A percentile compares a stretch with the other conserved stretches of the same genome.
Conservation (phyloP, 2,113 vertebrate genomes). For the Chaetodon auriga region DNA sequence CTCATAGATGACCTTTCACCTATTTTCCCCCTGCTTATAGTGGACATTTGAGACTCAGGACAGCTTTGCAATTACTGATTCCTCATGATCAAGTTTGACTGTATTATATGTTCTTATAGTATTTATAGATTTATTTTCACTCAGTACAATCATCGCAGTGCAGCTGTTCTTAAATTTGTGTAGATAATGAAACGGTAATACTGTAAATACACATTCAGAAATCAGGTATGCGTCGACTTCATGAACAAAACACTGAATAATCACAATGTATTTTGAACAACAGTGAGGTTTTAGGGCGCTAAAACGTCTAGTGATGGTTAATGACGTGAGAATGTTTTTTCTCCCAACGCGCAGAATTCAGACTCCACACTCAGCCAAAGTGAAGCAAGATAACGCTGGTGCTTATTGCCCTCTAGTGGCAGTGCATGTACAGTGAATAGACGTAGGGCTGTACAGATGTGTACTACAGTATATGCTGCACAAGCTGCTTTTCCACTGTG, state of each 20-base stretch:
- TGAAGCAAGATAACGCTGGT: neutral
- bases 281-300: neutral
- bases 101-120: constrained; percentile 2
- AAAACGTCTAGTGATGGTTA: neutral
- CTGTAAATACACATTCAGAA: neutral
- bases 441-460: constrained; percentile 1
- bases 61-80: neutral
- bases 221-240: neutral
- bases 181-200: neutral
- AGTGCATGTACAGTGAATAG: neutral
- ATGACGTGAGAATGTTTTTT: neutral
- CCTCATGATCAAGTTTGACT: constrained; percentile 15
- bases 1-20: neutral
- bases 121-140: constrained; percentile 16
- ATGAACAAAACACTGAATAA: neutral
- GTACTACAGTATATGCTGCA: too few relatives aligned
- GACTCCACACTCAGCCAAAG: too few relatives aligned
- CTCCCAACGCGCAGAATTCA: neutral
- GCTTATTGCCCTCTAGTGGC: constrained; percentile 65
- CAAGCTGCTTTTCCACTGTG: neutral
- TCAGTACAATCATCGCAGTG: constrained; percentile 6
- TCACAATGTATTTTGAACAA: constrained; percentile 2
- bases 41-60: constrained; percentile 9
- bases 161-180: constrained; percentile 13
- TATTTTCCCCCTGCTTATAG: neutral